Base-by-base conservation (phyloP, 2,888 invertebrate species). In the Pammene fasciana region DNA sequence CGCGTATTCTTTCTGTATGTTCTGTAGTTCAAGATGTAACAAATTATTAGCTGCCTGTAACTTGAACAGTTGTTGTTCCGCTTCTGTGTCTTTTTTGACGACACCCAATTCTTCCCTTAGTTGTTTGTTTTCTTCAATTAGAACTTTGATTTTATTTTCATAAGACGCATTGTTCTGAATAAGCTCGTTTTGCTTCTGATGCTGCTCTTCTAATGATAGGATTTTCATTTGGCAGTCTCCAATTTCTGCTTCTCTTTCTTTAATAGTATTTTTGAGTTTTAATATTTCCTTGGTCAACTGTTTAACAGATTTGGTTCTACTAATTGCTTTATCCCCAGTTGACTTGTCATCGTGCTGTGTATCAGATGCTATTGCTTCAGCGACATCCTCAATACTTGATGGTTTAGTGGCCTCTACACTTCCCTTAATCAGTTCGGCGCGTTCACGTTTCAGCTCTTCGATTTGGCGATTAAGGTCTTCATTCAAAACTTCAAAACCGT, bases 201-300 rank as follows among this genome's bases (percentile, higher is more conserved):
- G 89, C 59, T 88, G 89, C 78, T 92, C 92, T 81, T 92, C 92
- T 55, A 92, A 77, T 10, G 92, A 89, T n/a, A 92, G 77, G 77
- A 92, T 91, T 78, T 92, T 92, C 92, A 92, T 92, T 77, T 92
- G 91, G 73, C 90, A 92, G 74, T 92, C 92, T 14, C 85, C 92
- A 73, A 92, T 94, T 74, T 92, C 92, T 54, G 82, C 87, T 82
- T 94, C 94, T 73, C 91, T 89, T 72, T 93, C 92, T 81, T 93
- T 93, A 16, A 93, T 88, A 0, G 82, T 86, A 78, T 90, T 92
- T 74, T 93, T 93, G 38, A 93, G 76, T 79, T 93, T 91, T 1
- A 93, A 81, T 73, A 93, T 93, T 80, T 93, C 93, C 79, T 93
- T 93, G 8, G 93, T 93, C 59, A 92, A 78, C 77, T 93, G 93